Evolutionary conservation across 1,140 invertebrate species (phyloP).

Genomic region (Plutomurus gul): DNA sequence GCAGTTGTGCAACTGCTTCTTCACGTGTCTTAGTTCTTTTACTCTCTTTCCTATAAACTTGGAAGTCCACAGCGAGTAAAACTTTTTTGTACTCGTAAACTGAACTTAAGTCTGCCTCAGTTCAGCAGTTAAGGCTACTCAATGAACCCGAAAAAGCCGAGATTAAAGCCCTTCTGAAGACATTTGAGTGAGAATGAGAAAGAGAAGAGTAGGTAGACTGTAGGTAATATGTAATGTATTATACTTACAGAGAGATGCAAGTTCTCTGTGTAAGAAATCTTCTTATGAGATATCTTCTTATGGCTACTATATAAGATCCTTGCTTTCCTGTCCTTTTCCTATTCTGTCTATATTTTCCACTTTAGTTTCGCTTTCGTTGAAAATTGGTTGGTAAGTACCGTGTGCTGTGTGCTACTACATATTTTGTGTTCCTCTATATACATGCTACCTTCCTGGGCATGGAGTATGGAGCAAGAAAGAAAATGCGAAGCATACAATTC

Average conservation of each 20-base stretch:
- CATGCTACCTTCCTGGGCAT: no score
- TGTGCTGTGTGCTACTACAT: neutral
- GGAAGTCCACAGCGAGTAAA: neutral
- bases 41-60: neutral
- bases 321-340: neutral
- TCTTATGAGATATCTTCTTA: neutral
- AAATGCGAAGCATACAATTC: neutral
- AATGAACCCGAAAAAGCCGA: slow-evolving; percentile 17
- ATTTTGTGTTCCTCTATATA: neutral
- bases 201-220: neutral
- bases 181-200: neutral
- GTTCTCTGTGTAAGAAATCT: neutral
- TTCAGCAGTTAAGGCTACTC: neutral
- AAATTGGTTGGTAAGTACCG: neutral
- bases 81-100: neutral
- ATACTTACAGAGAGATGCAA: neutral
- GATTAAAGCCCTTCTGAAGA: neutral
- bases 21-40: no score
- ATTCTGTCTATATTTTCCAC: slow-evolving; percentile 11
- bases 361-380: neutral
- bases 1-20: no score
- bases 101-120: neutral
- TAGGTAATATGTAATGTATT: neutral
- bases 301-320: no score
- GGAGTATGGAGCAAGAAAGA: neutral